Evolutionary conservation across 2,113 vertebrate genomes (phyloP).

Genomic region (Urocolius indicus): DNA sequence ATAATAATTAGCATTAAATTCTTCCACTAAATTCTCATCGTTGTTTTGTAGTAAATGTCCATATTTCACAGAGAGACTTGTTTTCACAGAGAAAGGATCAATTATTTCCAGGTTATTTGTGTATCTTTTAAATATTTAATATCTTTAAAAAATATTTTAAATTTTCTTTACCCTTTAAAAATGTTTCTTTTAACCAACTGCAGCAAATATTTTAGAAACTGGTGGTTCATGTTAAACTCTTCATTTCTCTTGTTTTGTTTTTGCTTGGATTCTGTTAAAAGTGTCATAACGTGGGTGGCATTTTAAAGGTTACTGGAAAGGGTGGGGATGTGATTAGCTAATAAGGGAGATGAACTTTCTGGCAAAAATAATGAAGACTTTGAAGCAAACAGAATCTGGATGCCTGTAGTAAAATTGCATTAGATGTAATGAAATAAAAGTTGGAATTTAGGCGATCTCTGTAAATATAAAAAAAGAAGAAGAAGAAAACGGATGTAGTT

Average conservation of each 20-base stretch:
- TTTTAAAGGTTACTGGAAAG: conserved; percentile 56
- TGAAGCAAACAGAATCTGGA: conserved; percentile 41
- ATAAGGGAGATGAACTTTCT: conserved; percentile 46
- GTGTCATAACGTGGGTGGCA: conserved; percentile 62
- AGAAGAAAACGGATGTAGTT: conserved; percentile 9
- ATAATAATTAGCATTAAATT: not conserved
- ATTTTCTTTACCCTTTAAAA: not conserved
- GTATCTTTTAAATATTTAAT: not conserved
- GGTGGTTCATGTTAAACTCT: not conserved
- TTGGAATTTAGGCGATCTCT: not conserved
- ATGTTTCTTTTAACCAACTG: not conserved
- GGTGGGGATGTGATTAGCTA: conserved; percentile 56
- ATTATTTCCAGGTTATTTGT: not conserved
- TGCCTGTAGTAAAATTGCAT: conserved; percentile 44
- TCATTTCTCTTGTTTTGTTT: conserved; percentile 3
- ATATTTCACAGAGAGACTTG: not conserved
- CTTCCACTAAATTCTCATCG: not conserved
- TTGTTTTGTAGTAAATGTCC: not conserved
- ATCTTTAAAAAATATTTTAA: not conserved
- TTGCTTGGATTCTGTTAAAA: not conserved
- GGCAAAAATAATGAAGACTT: conserved; percentile 50
- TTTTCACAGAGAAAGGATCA: not conserved
- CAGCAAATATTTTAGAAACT: not conserved
- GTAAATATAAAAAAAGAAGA: not conserved
- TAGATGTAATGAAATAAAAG: conserved; percentile 37